Conservation (phyloP, 2,888 invertebrate species). For the Brachypalpus laphriformis region DNA sequence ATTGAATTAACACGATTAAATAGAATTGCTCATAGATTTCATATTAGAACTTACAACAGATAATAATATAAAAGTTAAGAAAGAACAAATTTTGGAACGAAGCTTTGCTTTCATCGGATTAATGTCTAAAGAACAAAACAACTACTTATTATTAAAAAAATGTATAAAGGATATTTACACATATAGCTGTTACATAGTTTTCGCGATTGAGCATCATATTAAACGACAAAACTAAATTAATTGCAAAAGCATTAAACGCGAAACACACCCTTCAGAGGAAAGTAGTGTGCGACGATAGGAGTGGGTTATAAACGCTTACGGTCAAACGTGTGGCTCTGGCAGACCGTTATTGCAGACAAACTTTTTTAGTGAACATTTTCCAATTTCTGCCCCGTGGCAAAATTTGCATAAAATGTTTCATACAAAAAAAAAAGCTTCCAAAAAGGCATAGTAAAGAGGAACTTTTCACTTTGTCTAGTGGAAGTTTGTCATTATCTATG, state of each 20-base stretch:
- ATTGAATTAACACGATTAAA: constrained; percentile 10
- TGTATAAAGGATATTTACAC: constrained; percentile 9
- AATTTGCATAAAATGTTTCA: constrained; percentile 53
- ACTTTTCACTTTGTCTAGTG: constrained; percentile 54
- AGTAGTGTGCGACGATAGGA: neutral
- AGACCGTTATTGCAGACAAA: constrained; percentile 41
- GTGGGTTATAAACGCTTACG: constrained; percentile 38
- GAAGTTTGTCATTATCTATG: constrained; percentile 52
- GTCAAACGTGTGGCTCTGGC: constrained; percentile 55
- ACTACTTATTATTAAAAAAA: neutral
- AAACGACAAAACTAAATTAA: constrained; percentile 32
- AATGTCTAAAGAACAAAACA: constrained; percentile 20
- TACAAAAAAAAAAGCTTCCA: constrained; percentile 9
- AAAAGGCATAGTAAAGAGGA: constrained; percentile 18
- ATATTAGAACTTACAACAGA: constrained; percentile 61
- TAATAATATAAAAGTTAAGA: constrained; percentile 41
- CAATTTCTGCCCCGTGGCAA: constrained; percentile 52
- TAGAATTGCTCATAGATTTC: constrained; percentile 69
- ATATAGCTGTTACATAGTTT: constrained; percentile 15
- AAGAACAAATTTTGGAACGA: neutral
- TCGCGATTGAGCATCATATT: constrained; percentile 35
- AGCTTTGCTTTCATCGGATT: constrained; percentile 59
- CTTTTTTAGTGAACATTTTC: constrained; percentile 53
- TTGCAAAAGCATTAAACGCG: constrained; percentile 3
- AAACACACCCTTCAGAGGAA: neutral